These are phyloP conservation scores for Miichthys miiuy DNA, from an alignment of 2,797 vertebrate genomes.

Conservation along the genomic window DNA sequence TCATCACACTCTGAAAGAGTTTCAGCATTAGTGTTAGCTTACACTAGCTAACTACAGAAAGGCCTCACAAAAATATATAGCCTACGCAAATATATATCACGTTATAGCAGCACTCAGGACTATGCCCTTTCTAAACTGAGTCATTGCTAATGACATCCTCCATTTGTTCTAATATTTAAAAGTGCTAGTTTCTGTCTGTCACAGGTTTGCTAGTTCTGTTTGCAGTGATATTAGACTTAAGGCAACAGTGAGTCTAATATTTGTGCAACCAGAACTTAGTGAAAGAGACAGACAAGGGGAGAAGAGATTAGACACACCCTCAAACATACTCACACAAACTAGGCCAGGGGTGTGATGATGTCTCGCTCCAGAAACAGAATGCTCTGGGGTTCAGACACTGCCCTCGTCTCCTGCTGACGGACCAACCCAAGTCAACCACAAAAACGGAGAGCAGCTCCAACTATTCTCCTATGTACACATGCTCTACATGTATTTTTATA, in stretches of 20 bases:
- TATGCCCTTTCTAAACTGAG: not conserved
- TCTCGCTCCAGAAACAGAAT: slow-evolving; percentile 18
- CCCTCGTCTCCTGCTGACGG: slow-evolving; percentile 26
- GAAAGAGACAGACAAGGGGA: not conserved
- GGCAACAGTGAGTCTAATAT: not conserved
- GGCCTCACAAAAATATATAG: not conserved
- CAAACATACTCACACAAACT: slow-evolving; percentile 10
- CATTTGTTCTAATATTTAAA: not conserved
- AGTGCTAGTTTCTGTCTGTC: not conserved
- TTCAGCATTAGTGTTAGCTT: too few relatives aligned
- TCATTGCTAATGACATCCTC: not conserved
- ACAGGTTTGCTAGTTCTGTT: not conserved
- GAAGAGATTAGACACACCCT: not conserved
- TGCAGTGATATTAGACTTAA: not conserved
- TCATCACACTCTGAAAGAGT: too few relatives aligned
- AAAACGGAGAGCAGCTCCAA: slow-evolving; percentile 26
- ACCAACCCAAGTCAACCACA: slow-evolving; percentile 18
- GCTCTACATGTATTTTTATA: slow-evolving; percentile 51
- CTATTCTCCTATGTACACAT: slow-evolving; percentile 15
- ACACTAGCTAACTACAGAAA: not conserved
- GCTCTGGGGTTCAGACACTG: slow-evolving; percentile 32
- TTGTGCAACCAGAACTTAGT: not conserved
- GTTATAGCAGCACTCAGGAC: not conserved
- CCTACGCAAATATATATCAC: not conserved
- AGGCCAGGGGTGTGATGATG: slow-evolving; percentile 15